Base-by-base conservation (phyloP, 2,113 vertebrate species). In the Lynx canadensis region DNA sequence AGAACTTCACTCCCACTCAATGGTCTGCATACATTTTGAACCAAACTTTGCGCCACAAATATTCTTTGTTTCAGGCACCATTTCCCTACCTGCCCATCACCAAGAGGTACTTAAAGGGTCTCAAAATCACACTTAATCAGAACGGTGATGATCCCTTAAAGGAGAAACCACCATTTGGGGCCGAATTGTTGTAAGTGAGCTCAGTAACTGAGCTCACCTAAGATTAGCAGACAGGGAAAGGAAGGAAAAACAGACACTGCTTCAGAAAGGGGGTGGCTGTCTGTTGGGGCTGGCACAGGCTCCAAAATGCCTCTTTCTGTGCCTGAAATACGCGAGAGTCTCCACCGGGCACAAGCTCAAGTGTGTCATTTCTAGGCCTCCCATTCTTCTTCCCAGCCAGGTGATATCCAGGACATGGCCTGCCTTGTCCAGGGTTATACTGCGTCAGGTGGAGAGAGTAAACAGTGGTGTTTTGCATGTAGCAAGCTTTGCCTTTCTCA, bases 211-310 rank as follows among this genome's bases (percentile, higher is more conserved):
- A 90, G 84, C 36, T n/a, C 1, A 16, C n/a, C 82, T 36, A 81
- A 91, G 92, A 76, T 48, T 50, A 83, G 33, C 19, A 36, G 63
- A 12, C 52, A 1, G n/a, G 31, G 66, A n/a, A 57, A 41, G 23
- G 15, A 16, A 38, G 15, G 31, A 19, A 63, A n/a, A 29, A 63
- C 29, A 3, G 12, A 50, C 57, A 3, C 1, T 0, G 19, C 57
- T 36, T 50, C 4, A 1, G 45, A 36, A 14, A 27, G 55, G 60
- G 4, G 38, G 36, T 0, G 27, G 89, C 55, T n/a, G 3, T 23
- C 33, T 7, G 2, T 1, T 0, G 12, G 36, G 13, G 11, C 11
- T 6, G 57, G 27, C n/a, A 0, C 2, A 1, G 55, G 65, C 57
- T 68, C 68, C 25, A 1, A 7, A 50, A 33, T 0, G 19, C 68